Base-by-base conservation (phyloP, 2,113 vertebrate genomes). In the Brachyhypopomus gauderio region DNA sequence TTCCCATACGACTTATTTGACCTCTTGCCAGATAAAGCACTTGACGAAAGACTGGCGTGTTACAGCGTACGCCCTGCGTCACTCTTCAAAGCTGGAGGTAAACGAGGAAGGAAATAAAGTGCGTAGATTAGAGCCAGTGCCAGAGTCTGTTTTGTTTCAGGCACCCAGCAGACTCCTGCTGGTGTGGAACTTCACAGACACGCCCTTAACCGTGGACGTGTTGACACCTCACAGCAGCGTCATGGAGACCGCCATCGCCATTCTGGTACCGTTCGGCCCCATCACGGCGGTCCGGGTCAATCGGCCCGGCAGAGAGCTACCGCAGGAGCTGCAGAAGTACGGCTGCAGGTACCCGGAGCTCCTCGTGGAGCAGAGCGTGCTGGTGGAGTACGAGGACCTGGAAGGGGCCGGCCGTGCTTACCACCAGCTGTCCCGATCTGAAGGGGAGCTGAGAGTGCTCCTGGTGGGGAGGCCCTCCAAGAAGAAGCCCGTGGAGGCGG, bases 41-140 rank as follows among this genome's bases (percentile, higher is more conserved):
- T 77, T 89, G 14, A 89, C 86, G 36, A 89, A 84, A 81, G 86
- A 89, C 56, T 89, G 88, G 88, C 72, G 85, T 41, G 60, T 84
- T n/a, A 87, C 86, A 5, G 86, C 86, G 25, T 83, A 79, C 25
- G 88, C 88, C 5, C 64, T 89, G 27, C 81, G 67, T 38, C 74
- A 84, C 55, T 87, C 86, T 5, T 34, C 75, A 64, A 84, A 80
- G 34, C 81, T 89, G 30, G 88, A 87, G 69, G 52, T 89, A n/a
- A 89, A 86, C 27, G 38, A 81, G 45, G 86, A 89, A 30, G 85
- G 88, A 16, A 87, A 81, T 75, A 89, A 89, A 72, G 85, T 89
- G 34, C 83, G 86, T 2, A 78, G 88, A 25, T 80, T 69, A 75
- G 64, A 63, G 12, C 85, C 86, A 1, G 60, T 89, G 11, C 86